Evolutionary conservation across 2,888 invertebrate genomes (phyloP), one percentile per base, ranked within the genome.

Genomic region (Zygogramma bicolorata): DNA sequence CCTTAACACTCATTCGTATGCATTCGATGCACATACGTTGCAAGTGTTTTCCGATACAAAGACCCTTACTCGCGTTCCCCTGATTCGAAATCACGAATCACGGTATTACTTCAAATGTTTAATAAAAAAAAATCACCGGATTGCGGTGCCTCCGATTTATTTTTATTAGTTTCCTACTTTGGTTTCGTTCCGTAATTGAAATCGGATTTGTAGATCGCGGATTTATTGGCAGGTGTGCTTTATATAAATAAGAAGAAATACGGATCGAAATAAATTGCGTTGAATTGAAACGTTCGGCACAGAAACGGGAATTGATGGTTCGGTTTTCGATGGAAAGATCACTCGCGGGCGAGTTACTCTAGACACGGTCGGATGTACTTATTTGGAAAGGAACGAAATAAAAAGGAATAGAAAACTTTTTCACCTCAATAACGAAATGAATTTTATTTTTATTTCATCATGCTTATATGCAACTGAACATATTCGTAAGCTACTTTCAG

Each of bases 191-290:
- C 18, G 27, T 53, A 53, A 53, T 53, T 53, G 53, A 53, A 53
- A 53, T 53, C 22, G 53, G 53, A 53, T 53, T 53, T 53, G 53
- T 53, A 53, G 53, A 53, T 53, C 53, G n/a, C n/a, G 53, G 5
- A 13, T 22, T 53, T 53, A 53, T 22, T 53, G 53, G 53, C 53
- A 53, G 53, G 53, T 53, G 25, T 53, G 27, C 27, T 53, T 53
- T 53, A 53, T 53, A 53, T 53, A 53, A 53, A 53, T 53, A 25
- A 53, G 25, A 53, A 53, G 27, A 53, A 27, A 27, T 53, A 25
- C 27, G 53, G 1, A 27, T 1, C 5, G 25, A 27, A 27, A 53
- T 53, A 53, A 53, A 53, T 53, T 53, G 13, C 5, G 25, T 25
- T 53, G 27, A 53, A 53, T 53, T 53, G 53, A 53, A 53, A 27